Percentiles rank a stretch among this genome's conserved stretches.
These are phyloP conservation scores for Avahi laniger DNA, from an alignment of 2,797 vertebrate genomes.

Conservation along the genomic window DNA sequence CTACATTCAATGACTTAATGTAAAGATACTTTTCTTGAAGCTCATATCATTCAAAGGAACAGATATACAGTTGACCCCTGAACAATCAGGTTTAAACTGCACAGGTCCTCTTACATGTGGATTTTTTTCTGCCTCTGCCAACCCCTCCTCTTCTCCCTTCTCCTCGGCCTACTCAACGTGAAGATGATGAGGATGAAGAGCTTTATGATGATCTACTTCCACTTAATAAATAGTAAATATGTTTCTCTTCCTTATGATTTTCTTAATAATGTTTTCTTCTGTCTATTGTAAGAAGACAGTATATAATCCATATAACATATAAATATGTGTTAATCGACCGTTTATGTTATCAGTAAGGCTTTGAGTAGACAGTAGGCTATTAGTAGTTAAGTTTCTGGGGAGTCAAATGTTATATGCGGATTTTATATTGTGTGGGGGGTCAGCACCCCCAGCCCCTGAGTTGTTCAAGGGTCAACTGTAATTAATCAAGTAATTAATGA, in stretches of 20 bases:
- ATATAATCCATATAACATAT: neutral
- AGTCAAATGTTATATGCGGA: neutral
- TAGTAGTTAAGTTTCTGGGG: neutral
- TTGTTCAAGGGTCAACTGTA: neutral
- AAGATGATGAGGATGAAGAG: neutral
- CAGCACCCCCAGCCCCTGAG: neutral
- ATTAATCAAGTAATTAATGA: slow-evolving; percentile 55
- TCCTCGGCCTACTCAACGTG: neutral
- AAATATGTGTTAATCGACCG: neutral
- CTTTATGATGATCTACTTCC: neutral
- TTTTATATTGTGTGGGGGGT: neutral
- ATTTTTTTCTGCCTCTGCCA: neutral
- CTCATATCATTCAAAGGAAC: neutral
- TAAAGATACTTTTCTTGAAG: neutral
- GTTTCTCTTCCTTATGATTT: neutral
- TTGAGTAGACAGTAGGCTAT: neutral
- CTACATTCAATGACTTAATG: neutral
- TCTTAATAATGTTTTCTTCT: neutral
- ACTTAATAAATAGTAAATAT: neutral
- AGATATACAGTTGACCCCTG: neutral
- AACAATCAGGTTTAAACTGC: neutral
- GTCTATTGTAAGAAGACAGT: neutral
- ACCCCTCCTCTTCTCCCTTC: neutral
- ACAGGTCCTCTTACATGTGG: neutral
- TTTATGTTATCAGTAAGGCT: neutral